Evolutionary conservation across 2,113 vertebrate species (phyloP), one percentile per base, ranked within the genome.

Genomic region (Myotis brandtii): DNA sequence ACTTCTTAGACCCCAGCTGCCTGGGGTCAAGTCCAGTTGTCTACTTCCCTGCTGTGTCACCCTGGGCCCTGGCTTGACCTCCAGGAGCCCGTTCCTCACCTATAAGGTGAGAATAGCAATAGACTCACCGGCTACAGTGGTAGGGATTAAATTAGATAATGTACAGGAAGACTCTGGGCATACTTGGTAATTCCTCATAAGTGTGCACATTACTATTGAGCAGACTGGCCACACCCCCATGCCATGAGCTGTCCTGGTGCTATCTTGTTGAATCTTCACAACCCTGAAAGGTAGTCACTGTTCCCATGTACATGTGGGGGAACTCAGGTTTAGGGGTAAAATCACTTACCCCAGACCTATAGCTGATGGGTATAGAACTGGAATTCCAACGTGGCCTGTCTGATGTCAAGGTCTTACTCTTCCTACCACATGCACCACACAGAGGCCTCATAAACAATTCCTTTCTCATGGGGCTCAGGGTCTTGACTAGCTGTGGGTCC

Each of bases 51-150:
- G 27, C 77, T 56, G 5, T 27, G 56, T 67, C 52, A 72, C 5
- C 40, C 34, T 12, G 9, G n/a, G 23, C 23, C 52, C 13, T 0
- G 23, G 34, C 21, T 37, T 48, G 46, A 75, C 27, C 69, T 70
- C 67, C 16, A 10, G 2, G 27, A 72, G 21, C 27, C 56, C 0
- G 6, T 2, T 64, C 20, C 20, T 76, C n/a, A 67, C 18, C 43
- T 48, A 0, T 46, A 27, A 88, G 9, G n/a, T 5, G 3, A 83
- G 56, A 72, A 66, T 3, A 84, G 27, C 46, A 62, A 8, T 16
- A 3, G 23, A 66, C 27, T 48, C 8, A 0, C 56, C 25, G 13
- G 13, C 13, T n/a, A 2, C 1, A 0, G 14, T 17, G 9, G 2
- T 59, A 34, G 25, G 23, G 32, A 73, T 72, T 70, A 72, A 32